These are phyloP conservation scores for Ceyx cyanopectus DNA, from an alignment of 2,113 vertebrate genomes.

Conservation along the genomic window DNA sequence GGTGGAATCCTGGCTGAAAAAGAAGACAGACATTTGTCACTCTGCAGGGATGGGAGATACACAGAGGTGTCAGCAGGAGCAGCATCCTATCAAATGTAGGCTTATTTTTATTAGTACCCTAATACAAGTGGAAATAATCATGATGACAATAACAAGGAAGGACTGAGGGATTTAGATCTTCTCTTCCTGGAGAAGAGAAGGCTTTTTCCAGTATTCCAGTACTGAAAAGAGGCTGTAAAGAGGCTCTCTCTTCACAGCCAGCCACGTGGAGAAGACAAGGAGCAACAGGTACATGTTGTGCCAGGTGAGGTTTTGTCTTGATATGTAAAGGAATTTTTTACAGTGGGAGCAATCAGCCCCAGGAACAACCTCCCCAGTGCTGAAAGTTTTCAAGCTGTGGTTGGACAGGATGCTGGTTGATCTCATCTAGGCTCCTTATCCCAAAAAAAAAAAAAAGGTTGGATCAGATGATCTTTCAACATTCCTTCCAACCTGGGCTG, in stretches of 20 bases:
- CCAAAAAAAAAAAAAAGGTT: background rate
- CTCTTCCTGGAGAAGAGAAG: background rate
- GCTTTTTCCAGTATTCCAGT: background rate
- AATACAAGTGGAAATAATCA: background rate
- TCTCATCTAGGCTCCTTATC: background rate
- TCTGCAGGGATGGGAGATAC: background rate
- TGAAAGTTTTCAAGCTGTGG: background rate
- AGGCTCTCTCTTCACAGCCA: background rate
- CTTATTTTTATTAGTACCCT: background rate
- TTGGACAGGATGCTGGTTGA: background rate
- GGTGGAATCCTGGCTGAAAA: background rate
- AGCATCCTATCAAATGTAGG: background rate
- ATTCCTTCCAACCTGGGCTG: background rate
- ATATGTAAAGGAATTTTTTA: background rate
- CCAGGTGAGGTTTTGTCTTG: background rate
- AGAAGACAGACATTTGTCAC: background rate
- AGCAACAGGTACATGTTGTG: background rate
- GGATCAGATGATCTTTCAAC: background rate
- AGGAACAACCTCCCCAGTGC: background rate
- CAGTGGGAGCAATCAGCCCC: background rate
- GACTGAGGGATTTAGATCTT: background rate
- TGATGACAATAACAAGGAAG: background rate
- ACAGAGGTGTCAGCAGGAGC: background rate
- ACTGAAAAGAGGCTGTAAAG: background rate
- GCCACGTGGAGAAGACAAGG: background rate